phyloP scores from a whole-genome alignment of 2,797 vertebrate genomes.

The Geotrypetes seraphini region DNA sequence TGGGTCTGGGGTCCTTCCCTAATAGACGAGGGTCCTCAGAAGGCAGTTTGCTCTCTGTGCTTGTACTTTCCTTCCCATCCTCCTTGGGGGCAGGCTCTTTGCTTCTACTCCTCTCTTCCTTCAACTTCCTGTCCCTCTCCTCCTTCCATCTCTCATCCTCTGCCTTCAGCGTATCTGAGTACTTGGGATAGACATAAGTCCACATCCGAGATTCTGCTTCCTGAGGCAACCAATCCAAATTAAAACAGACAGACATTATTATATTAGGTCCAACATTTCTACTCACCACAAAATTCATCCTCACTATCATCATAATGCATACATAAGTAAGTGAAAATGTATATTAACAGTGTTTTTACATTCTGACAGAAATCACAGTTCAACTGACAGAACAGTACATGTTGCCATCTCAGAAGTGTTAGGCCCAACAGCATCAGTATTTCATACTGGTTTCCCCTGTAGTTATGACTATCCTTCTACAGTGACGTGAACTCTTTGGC shows the following conservation, averaged over 20 bases:
- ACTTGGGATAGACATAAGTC: slow-evolving; percentile 83
- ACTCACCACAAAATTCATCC: too few relatives aligned
- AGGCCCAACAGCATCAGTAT: too few relatives aligned
- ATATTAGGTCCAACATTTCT: too few relatives aligned
- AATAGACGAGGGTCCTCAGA: slow-evolving; percentile 72
- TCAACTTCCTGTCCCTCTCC: slow-evolving; percentile 66
- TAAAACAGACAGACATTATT: too few relatives aligned
- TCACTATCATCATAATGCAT: too few relatives aligned
- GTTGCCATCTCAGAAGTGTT: too few relatives aligned
- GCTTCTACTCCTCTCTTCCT: slow-evolving; percentile 68
- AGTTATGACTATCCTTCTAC: too few relatives aligned
- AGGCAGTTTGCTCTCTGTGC: slow-evolving; percentile 63
- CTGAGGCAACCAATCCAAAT: too few relatives aligned
- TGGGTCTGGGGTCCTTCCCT: slow-evolving; percentile 79
- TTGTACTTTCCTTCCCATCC: slow-evolving; percentile 71
- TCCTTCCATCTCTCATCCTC: slow-evolving; percentile 84
- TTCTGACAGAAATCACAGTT: not conserved
- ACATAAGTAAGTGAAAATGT: too few relatives aligned
- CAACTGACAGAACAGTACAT: too few relatives aligned
- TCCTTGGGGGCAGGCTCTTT: slow-evolving; percentile 78
- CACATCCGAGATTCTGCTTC: slow-evolving; percentile 80
- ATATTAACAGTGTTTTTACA: not conserved
- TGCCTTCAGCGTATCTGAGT: slow-evolving; percentile 66
- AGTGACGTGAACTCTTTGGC: too few relatives aligned
- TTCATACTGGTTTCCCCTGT: too few relatives aligned